Evolutionary conservation across 1,140 invertebrate species (phyloP).

Genomic region (Luehdorfia chinensis): DNA sequence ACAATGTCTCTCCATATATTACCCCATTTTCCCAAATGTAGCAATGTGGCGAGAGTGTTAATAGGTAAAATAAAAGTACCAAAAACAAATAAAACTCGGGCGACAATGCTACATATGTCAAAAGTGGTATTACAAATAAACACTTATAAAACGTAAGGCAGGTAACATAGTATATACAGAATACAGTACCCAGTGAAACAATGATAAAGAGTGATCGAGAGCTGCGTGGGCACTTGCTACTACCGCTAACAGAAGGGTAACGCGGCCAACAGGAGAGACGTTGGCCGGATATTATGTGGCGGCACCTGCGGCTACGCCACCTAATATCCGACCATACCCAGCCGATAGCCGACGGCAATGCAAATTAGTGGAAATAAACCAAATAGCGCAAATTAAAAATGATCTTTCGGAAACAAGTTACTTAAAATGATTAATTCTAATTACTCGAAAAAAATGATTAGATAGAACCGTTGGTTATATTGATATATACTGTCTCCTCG

Average conservation of each 20-base stretch:
- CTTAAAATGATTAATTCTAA: constrained; percentile 61
- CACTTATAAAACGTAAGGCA: constrained; percentile 74
- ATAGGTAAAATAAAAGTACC: constrained; percentile 64
- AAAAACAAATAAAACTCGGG: constrained; percentile 67
- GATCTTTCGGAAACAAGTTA: constrained; percentile 53
- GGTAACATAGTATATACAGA: constrained; percentile 73
- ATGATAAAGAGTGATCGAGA: constrained; percentile 70
- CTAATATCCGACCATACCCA: neutral
- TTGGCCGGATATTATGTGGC: too few relatives aligned
- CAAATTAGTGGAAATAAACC: constrained; percentile 54
- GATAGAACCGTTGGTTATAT: constrained; percentile 47
- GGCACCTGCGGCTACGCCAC: neutral
- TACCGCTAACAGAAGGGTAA: constrained; percentile 25
- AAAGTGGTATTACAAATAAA: constrained; percentile 79
- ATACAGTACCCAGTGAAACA: constrained; percentile 70
- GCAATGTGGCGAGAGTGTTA: constrained; percentile 72
- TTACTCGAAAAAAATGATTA: constrained; percentile 47
- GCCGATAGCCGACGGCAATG: constrained; percentile 31
- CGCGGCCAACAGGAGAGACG: too few relatives aligned
- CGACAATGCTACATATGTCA: constrained; percentile 78
- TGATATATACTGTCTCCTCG: constrained; percentile 61
- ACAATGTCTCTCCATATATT: constrained; percentile 81
- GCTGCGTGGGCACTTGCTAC: constrained; percentile 48
- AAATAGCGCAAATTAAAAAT: constrained; percentile 60
- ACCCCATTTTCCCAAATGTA: constrained; percentile 78